Conservation (phyloP, 2,888 invertebrate species). For the Lypha dubia region DNA sequence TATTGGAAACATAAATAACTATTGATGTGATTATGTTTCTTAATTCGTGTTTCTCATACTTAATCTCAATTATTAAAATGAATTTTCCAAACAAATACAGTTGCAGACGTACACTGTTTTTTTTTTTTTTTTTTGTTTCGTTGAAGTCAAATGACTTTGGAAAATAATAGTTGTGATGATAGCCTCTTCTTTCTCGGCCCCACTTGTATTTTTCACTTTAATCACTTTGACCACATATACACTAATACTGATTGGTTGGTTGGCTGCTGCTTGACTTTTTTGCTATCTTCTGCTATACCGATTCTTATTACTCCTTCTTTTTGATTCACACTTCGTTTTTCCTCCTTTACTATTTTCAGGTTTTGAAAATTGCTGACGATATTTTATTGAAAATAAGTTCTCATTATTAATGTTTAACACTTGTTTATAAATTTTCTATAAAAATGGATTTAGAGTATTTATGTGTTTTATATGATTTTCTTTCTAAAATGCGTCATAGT, state of each 20-base stretch:
- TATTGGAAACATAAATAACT: not conserved
- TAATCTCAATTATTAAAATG: slow-evolving; percentile 7
- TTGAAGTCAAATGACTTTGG: slow-evolving; percentile 61
- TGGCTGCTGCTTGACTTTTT: slow-evolving; percentile 53
- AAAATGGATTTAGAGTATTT: slow-evolving; percentile 18
- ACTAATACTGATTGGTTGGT: slow-evolving; percentile 65
- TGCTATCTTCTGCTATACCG: slow-evolving; percentile 38
- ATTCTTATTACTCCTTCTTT: slow-evolving; percentile 63
- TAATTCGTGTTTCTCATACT: not conserved
- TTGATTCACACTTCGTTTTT: slow-evolving; percentile 53
- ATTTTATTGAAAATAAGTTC: not conserved
- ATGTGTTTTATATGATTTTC: slow-evolving; percentile 44
- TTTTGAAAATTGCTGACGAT: not conserved
- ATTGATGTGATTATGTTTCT: slow-evolving; percentile 41
- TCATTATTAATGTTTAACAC: not conserved
- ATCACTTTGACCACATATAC: slow-evolving; percentile 65
- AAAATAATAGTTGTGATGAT: slow-evolving; percentile 51
- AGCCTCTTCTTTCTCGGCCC: slow-evolving; percentile 33
- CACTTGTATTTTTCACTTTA: slow-evolving; percentile 36
- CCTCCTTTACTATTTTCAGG: slow-evolving; percentile 26
- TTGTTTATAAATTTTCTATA: slow-evolving; percentile 10
- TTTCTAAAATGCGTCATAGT: slow-evolving; percentile 69
- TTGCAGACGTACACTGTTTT: not conserved
- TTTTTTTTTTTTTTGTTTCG: not conserved
- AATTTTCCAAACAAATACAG: not conserved